phyloP scores from a whole-genome alignment of 1,140 invertebrate genomes.

The Drosophila bipectinata region DNA sequence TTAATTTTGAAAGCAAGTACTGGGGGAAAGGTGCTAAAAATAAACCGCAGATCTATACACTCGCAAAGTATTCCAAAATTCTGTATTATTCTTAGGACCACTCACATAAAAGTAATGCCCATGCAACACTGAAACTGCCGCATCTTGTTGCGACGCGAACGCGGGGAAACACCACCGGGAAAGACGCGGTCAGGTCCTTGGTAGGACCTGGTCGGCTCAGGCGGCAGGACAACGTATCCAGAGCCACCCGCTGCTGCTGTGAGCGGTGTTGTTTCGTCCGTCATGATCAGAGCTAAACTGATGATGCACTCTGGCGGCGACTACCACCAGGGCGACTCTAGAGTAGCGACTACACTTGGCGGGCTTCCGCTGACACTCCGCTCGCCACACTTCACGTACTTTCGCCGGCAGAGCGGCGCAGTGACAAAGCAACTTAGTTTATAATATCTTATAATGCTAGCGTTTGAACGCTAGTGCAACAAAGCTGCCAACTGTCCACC shows the following conservation, averaged over 20 bases:
- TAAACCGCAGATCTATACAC: background rate
- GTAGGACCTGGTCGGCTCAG: slow-evolving; percentile 22
- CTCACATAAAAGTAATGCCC: slow-evolving; percentile 88
- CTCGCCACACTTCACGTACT: slow-evolving; percentile 73
- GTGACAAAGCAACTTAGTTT: slow-evolving; percentile 56
- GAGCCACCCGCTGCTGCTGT: slow-evolving; percentile 44
- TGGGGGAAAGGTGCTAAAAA: background rate
- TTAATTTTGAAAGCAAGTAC: too few relatives aligned
- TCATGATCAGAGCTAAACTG: slow-evolving; percentile 68
- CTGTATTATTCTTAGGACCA: slow-evolving; percentile 2
- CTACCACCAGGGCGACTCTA: slow-evolving; percentile 24
- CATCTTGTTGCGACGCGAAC: slow-evolving; percentile 86
- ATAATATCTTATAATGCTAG: slow-evolving; percentile 76
- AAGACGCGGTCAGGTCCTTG: slow-evolving; percentile 87
- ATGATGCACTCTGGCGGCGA: slow-evolving; percentile 11
- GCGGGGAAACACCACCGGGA: slow-evolving; percentile 86
- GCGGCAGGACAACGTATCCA: slow-evolving; percentile 59
- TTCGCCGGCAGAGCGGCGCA: slow-evolving; percentile 53
- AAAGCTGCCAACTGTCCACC: slow-evolving; percentile 44
- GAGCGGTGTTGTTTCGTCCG: slow-evolving; percentile 81
- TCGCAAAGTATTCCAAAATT: background rate
- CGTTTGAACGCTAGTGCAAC: slow-evolving; percentile 45
- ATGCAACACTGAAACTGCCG: slow-evolving; percentile 89
- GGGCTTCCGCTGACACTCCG: slow-evolving; percentile 56
- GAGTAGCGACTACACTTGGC: slow-evolving; percentile 58